These are phyloP conservation scores for Zaprionus vittiger DNA, from an alignment of 1,140 invertebrate species.

Conservation along the genomic window DNA sequence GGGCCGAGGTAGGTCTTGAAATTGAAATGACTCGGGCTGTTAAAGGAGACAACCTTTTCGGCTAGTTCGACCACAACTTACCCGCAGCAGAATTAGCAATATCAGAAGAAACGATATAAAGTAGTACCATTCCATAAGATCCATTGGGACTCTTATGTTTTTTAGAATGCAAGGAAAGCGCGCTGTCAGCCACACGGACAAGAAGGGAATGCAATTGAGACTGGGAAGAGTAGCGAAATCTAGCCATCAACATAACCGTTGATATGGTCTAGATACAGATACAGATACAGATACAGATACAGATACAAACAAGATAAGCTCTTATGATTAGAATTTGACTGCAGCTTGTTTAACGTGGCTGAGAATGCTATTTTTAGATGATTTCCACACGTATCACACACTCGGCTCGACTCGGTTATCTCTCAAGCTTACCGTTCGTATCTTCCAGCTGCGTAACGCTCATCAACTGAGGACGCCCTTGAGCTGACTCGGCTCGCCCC, in stretches of 20 bases:
- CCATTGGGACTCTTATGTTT: slow-evolving; percentile 15
- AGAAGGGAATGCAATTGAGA: slow-evolving; percentile 26
- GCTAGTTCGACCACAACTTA: slow-evolving; percentile 19
- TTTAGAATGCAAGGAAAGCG: neutral
- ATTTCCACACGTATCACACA: neutral
- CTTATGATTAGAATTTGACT: slow-evolving; percentile 23
- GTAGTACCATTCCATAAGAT: slow-evolving; percentile 43
- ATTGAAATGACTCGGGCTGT: neutral
- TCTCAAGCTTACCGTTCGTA: slow-evolving; percentile 20
- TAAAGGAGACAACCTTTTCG: neutral
- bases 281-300: neutral
- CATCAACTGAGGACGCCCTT: neutral
- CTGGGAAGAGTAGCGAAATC: slow-evolving; percentile 5
- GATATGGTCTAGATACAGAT: neutral
- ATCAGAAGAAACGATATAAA: slow-evolving; percentile 35
- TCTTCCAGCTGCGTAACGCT: slow-evolving; percentile 7
- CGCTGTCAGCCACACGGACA: neutral
- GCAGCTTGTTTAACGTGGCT: slow-evolving; percentile 25
- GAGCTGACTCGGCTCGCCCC: neutral
- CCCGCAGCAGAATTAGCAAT: slow-evolving; percentile 35
- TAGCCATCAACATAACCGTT: neutral
- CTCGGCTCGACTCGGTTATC: slow-evolving; percentile 5
- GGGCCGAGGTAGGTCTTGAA: slow-evolving; percentile 43
- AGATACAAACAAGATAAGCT: slow-evolving; percentile 10
- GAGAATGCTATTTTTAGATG: slow-evolving; percentile 26